Percentiles rank a stretch among this genome's conserved stretches.
Evolutionary conservation across 2,797 vertebrate genomes (phyloP).

Genomic region (Poeciliopsis infans): DNA sequence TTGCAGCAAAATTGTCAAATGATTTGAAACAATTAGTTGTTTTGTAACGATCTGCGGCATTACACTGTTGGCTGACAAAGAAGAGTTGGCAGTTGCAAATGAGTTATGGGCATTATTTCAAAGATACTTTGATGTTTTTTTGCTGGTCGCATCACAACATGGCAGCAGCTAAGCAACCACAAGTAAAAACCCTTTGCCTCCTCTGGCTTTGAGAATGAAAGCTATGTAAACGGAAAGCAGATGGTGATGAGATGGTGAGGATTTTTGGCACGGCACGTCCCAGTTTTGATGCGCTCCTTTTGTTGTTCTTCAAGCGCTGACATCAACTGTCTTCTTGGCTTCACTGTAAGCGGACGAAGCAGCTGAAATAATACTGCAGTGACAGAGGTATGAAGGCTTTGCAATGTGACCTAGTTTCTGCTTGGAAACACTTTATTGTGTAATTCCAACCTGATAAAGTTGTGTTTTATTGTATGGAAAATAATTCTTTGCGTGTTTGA

Average conservation of each 20-base stretch:
- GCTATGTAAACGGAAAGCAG: constrained; percentile 62
- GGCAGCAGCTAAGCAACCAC: constrained; percentile 43
- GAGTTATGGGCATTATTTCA: constrained; percentile 53
- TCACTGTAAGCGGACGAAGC: constrained; percentile 50
- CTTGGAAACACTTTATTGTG: constrained; percentile 30
- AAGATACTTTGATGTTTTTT: constrained; percentile 52
- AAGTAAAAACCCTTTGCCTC: constrained; percentile 47
- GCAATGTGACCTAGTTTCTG: constrained; percentile 45
- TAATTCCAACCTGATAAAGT: constrained; percentile 30
- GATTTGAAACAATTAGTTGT: constrained; percentile 40
- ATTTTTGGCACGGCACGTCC: constrained; percentile 45
- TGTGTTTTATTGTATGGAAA: constrained; percentile 5
- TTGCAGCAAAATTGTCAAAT: constrained; percentile 17
- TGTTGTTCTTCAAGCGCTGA: constrained; percentile 55
- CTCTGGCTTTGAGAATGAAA: constrained; percentile 50
- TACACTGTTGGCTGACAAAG: constrained; percentile 43
- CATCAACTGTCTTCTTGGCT: constrained; percentile 59
- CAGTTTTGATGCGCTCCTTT: constrained; percentile 51
- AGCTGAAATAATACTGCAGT: constrained; percentile 71
- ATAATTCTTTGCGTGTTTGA: neutral
- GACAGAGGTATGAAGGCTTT: constrained; percentile 61
- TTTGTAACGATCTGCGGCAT: constrained; percentile 38
- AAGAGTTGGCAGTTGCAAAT: constrained; percentile 54
- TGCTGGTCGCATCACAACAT: constrained; percentile 47
- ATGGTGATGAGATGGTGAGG: constrained; percentile 63